phyloP scores from a whole-genome alignment of 2,113 vertebrate genomes.

The Emydocephalus ijimae region DNA sequence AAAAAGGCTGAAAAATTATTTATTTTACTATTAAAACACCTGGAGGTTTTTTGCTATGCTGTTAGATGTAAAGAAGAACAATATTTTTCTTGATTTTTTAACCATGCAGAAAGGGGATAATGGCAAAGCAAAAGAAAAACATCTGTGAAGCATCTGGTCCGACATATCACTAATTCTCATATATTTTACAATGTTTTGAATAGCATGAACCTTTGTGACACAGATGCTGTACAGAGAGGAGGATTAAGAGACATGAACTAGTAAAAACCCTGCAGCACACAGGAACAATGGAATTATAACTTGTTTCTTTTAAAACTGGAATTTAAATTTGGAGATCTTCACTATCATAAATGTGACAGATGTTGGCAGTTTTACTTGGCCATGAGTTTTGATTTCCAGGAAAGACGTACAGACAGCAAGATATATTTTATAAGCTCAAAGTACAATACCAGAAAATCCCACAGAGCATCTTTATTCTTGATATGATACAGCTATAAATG shows the following conservation, averaged over 20 bases:
- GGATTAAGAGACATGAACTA: not conserved
- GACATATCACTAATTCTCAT: not conserved
- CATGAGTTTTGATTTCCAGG: not conserved
- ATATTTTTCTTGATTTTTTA: not conserved
- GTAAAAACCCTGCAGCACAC: not conserved
- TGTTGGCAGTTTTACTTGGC: not conserved
- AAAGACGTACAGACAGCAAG: not conserved
- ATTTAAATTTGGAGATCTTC: not conserved
- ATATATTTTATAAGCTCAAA: not conserved
- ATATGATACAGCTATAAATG: not conserved
- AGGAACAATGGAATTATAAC: not conserved
- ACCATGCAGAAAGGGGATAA: not conserved
- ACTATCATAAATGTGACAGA: not conserved
- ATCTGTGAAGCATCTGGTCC: not conserved
- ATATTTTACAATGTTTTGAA: not conserved
- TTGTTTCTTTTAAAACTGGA: not conserved
- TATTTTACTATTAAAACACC: not conserved
- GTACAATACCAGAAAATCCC: not conserved
- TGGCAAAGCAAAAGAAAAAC: not conserved
- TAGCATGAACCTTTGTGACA: not conserved
- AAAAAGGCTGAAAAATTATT: not conserved
- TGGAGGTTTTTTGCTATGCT: not conserved
- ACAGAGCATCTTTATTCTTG: not conserved
- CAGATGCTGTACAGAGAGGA: not conserved
- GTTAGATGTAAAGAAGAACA: not conserved